Base-by-base conservation (phyloP, 2,888 invertebrate genomes). In the Chalcosyrphus nemorum region DNA sequence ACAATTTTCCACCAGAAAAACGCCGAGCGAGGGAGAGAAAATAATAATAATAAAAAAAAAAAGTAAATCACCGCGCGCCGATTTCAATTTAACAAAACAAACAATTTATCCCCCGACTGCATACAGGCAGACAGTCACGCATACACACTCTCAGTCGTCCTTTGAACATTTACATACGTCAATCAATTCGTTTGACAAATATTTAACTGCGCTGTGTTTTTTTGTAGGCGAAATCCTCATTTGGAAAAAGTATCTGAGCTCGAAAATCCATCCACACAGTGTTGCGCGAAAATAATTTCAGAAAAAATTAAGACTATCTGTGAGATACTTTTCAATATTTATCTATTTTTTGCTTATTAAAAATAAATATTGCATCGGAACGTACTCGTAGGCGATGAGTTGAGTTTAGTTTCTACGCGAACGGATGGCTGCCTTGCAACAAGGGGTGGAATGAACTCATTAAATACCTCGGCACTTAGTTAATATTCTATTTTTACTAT, bases 381-480 rank as follows among this genome's bases (percentile, higher is more conserved):
- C 29, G 17, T n/a, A n/a, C n/a, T 70, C 50, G 52, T 70, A 27
- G 81, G 76, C 56, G 57, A 29, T 32, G 19, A 52, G 7, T 68
- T 56, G 76, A 47, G 57, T 21, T 32, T 19, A 52, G 7, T 68
- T 56, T 68, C 54, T 47, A 68, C 11, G 24, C 45, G 45, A 43
- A 72, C 43, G 54, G 59, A 35, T 74, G 59, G 66, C 21, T 78
- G 61, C 45, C 56, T 72, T 66, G 74, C 82, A 84, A 84, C 68
- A 56, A 74, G 68, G 66, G 57, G 82, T 74, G 82, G 72, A 84
- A 78, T 68, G 78, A 84, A 84, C 82, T 78, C 82, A 84, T 78
- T 78, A 68, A 61, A 56, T 35, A 47, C 71, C 29, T 17, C 71
- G 65, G 43, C 81, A 65, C 77, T 52, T 77, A 35, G 63, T 81